Evolutionary conservation across 2,888 invertebrate genomes (phyloP), one percentile per base, ranked within the genome.

Genomic region (Penaeus monodon): DNA sequence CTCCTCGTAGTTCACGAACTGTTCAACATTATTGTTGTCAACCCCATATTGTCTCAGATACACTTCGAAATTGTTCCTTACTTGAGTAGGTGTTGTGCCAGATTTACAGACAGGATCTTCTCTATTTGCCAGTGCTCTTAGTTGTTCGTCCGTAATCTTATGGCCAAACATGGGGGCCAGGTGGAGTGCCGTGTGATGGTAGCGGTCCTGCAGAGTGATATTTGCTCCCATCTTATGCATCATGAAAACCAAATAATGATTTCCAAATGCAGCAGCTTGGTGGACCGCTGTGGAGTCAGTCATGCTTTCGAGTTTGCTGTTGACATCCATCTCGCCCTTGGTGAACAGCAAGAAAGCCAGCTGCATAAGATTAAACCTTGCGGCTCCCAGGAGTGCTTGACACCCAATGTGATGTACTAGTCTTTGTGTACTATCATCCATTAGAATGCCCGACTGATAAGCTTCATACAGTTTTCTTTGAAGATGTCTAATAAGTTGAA

Each of bases 161-260:
- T 84, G 84, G 24, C 84, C 77, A 49, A 84, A 84, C 84, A 84
- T 78, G n/a, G 84, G 77, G 24, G 84, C 84, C 29, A 84, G 12
- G 49, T 84, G 84, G 22, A 24, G 65, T n/a, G 84, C 77, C 14
- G 66, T 66, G 22, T 66, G 66, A n/a, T 33, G 33, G 24, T 65
- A 84, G n/a, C 44, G n/a, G 49, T 77, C 77, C 20, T 63, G 6
- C 24, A 8, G n/a, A 12, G 27, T 24, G 14, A 81, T 38, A n/a
- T n/a, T 12, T 17, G 81, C 27, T 24, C 57, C 64, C 17, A 65
- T 81, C 6, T 70, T 81, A 8, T 68, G 20, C 17, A 81, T 38
- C 38, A 81, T 49, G n/a, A 70, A 33, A 68, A 65, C n/a, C n/a
- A 81, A 44, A n/a, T 66, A 20, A n/a, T 68, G 27, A 49, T 81